Evolutionary conservation across 2,888 invertebrate species (phyloP).

Genomic region (Deladenus siricidicola): DNA sequence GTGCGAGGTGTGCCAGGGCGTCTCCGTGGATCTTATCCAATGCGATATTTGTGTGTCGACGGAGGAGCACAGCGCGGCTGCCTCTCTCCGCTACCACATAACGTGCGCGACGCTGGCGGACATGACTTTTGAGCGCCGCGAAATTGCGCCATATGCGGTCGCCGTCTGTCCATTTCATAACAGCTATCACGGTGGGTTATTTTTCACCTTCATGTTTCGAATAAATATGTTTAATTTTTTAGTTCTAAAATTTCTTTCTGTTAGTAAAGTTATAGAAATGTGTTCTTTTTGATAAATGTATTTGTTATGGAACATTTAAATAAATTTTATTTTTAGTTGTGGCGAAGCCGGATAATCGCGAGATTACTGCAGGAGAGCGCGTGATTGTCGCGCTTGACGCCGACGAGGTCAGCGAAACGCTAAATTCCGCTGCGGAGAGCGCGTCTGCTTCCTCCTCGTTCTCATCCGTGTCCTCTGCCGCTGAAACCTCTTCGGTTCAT

Average conservation of each 20-base stretch:
- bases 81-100: slow-evolving; percentile 56
- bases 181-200: slow-evolving; percentile 4
- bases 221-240: not conserved
- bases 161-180: slow-evolving; percentile 55
- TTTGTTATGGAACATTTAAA: too few species aligned
- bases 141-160: slow-evolving; percentile 54
- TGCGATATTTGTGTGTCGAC: slow-evolving; percentile 11
- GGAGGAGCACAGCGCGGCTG: slow-evolving; percentile 6
- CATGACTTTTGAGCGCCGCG: slow-evolving; percentile 56
- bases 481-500: too few species aligned
- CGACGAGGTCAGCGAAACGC: not conserved
- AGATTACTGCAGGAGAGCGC: slow-evolving; percentile 3
- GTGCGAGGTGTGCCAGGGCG: slow-evolving; percentile 25
- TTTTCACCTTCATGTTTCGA: not conserved
- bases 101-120: slow-evolving; percentile 62
- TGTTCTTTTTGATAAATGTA: too few species aligned
- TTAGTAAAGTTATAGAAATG: not conserved
- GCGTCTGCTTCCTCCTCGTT: not conserved
- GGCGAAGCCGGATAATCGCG: not conserved
- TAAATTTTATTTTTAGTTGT: not conserved
- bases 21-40: slow-evolving; percentile 10
- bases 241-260: not conserved
- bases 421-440: not conserved
- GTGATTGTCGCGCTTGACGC: slow-evolving; percentile 14
- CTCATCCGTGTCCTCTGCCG: too few species aligned